A percentile compares a stretch with the other conserved stretches of the same genome.
Conservation (phyloP, 30 jellyfish, hydroid and myxozoan genomes). For the Aurelia sp. region DNA sequence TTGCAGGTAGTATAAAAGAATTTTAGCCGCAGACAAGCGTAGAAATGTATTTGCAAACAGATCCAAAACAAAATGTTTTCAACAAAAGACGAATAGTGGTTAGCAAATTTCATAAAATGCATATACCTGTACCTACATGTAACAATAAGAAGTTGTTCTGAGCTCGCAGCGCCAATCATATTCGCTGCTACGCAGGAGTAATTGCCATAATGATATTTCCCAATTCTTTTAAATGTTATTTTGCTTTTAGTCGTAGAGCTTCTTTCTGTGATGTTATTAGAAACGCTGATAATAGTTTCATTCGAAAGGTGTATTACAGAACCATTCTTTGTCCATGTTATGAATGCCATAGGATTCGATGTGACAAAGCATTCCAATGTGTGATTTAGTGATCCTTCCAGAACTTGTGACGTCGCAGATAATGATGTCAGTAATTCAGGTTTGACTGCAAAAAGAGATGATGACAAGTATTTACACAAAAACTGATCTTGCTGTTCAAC, state of each 20-base stretch:
- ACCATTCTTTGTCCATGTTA: conserved; percentile 50
- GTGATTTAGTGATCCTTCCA: conserved; percentile 12
- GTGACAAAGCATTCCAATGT: conserved; percentile 37
- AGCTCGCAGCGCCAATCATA: conserved; percentile 42
- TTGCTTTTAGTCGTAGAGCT: conserved; percentile 11
- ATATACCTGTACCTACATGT: conserved; percentile 47
- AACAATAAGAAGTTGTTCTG: conserved; percentile 32
- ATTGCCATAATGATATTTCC: conserved; percentile 46
- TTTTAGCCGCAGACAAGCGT: no score
- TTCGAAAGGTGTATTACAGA: neutral
- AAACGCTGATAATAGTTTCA: neutral
- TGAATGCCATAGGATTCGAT: conserved; percentile 41
- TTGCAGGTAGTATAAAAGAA: no score
- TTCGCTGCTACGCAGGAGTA: conserved; percentile 59
- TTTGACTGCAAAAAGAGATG: conserved; percentile 16
- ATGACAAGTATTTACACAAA: no score
- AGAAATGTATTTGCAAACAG: no score
- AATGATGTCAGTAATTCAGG: conserved; percentile 46
- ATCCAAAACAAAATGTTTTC: no score
- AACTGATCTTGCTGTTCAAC: no score
- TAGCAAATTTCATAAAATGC: no score
- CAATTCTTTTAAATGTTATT: conserved; percentile 11
- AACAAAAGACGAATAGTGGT: no score
- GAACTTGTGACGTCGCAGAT: neutral
- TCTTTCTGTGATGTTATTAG: neutral